Base-by-base conservation (phyloP, 2,797 vertebrate species). In the Diplodus sargus region DNA sequence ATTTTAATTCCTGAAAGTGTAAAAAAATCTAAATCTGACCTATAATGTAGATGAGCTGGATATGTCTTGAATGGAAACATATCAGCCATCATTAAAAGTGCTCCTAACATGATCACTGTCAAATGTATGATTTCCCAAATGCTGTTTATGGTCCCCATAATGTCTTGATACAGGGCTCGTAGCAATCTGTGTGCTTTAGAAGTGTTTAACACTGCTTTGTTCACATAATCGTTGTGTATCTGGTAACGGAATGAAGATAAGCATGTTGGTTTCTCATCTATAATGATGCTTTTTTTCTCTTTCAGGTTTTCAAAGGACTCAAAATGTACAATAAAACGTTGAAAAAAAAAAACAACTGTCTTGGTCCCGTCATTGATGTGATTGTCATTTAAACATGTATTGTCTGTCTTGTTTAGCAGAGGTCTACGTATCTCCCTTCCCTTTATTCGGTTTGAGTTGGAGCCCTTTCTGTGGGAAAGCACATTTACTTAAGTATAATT, bases 291-390 rank as follows among this genome's bases (percentile, higher is more conserved):
- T 11, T 22, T 18, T 45, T 64, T 22, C 0, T 59, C 49, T 86
- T 90, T 16, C 79, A 93, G 92, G 89, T 92, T 90, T 93, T 85
- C 81, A 79, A 89, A 58, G 83, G 90, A 92, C 84, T 85, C 72
- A 62, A 87, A 83, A 74, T 89, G 83, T 90, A 90, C 82, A 94
- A 94, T 93, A 94, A 94, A 91, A 80, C 42, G 4, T 39, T 65
- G 17, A 15, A 47, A 59, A 68, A 34, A 30, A 34, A 34, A 80
- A 85, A 20, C 39, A 23, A 1, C 4, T 1, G 4, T 56, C 5
- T 60, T 45, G 4, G 63, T 81, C n/a, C 58, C 74, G 28, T 82
- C 17, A 22, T 68, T 82, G 12, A 18, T 87, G 57, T 78, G n/a
- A 23, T 56, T 56, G 20, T 10, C 23, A 18, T 54, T 54, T 68